A percentile compares a stretch with the other conserved stretches of the same genome.
These are phyloP conservation scores for Hyposoter didymator DNA, from an alignment of 2,888 invertebrate species.

Conservation along the genomic window DNA sequence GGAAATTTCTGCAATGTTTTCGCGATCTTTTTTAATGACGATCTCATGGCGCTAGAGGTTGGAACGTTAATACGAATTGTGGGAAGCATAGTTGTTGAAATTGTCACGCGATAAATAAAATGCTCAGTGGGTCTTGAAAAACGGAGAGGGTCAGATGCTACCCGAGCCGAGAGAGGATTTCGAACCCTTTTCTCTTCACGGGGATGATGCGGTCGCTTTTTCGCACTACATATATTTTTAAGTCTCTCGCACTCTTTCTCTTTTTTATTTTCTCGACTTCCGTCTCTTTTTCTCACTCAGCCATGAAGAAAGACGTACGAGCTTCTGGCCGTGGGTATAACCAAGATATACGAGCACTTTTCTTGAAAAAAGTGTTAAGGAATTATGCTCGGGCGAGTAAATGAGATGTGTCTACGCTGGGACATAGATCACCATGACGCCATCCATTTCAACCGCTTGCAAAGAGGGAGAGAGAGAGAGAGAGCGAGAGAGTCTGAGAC, in stretches of 20 bases:
- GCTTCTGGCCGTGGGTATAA: conserved; percentile 74
- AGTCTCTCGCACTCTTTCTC: conserved; percentile 1
- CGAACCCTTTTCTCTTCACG: conserved; percentile 14
- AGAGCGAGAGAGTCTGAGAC: conserved; percentile 37
- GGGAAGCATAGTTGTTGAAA: not conserved
- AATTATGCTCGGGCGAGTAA: conserved; percentile 85
- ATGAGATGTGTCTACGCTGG: conserved; percentile 85
- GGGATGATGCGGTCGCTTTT: conserved; percentile 49
- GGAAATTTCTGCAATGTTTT: not conserved
- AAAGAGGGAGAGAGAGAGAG: conserved; percentile 36
- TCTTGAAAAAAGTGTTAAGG: conserved; percentile 85
- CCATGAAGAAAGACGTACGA: conserved; percentile 71
- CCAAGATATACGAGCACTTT: conserved; percentile 82
- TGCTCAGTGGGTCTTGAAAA: conserved; percentile 24
- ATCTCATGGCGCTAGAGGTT: not conserved
- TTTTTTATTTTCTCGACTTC: conserved; percentile 31
- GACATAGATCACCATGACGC: conserved; percentile 73
- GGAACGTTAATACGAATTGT: conserved; percentile 13
- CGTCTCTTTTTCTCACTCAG: conserved; percentile 28
- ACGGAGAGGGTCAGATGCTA: conserved; percentile 18
- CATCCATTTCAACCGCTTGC: conserved; percentile 70
- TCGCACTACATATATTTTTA: conserved; percentile 39
- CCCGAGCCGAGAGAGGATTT: conserved; percentile 30
- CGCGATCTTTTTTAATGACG: not conserved
- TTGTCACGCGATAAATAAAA: conserved; percentile 41